Percentiles rank a stretch among this genome's conserved stretches.
phyloP scores from a whole-genome alignment of 1,140 invertebrate genomes.

The Calliopsis andreniformis region DNA sequence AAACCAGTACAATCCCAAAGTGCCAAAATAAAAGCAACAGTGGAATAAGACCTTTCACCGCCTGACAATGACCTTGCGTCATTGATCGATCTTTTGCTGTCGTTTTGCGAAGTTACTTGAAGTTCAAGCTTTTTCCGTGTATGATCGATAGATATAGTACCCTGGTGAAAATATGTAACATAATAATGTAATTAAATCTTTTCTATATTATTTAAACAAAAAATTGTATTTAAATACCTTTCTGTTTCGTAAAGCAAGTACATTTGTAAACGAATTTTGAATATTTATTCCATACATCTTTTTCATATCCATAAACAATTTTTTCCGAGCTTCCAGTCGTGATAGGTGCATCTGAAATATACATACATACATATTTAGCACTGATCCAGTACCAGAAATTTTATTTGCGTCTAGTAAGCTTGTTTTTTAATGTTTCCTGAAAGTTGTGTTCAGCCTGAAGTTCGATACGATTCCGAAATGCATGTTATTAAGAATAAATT shows the following conservation, averaged over 20 bases:
- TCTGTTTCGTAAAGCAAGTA: slow-evolving; percentile 80
- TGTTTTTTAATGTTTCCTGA: too few relatives aligned
- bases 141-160: slow-evolving; percentile 85
- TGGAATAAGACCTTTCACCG: slow-evolving; percentile 97
- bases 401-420: too few relatives aligned
- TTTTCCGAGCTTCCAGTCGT: slow-evolving; percentile 72
- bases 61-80: slow-evolving; percentile 89
- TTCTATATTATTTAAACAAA: not conserved
- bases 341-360: slow-evolving; percentile 72
- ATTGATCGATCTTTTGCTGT: slow-evolving; percentile 64
- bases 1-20: slow-evolving; percentile 95
- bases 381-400: too few relatives aligned
- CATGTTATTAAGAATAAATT: not conserved
- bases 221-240: slow-evolving; percentile 70
- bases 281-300: slow-evolving; percentile 77
- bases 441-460: too few relatives aligned
- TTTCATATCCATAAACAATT: slow-evolving; percentile 77
- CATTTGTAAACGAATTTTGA: slow-evolving; percentile 79
- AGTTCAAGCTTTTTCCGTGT: slow-evolving; percentile 82
- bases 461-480: not conserved
- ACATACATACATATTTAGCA: slow-evolving; percentile 24
- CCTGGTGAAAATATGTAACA: slow-evolving; percentile 76
- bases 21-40: slow-evolving; percentile 95
- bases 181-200: not conserved
- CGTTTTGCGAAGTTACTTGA: slow-evolving; percentile 82